Percentiles rank a stretch among this genome's conserved stretches.
Evolutionary conservation across 1,140 invertebrate genomes (phyloP).

Genomic region (Drosophila mojavensis): DNA sequence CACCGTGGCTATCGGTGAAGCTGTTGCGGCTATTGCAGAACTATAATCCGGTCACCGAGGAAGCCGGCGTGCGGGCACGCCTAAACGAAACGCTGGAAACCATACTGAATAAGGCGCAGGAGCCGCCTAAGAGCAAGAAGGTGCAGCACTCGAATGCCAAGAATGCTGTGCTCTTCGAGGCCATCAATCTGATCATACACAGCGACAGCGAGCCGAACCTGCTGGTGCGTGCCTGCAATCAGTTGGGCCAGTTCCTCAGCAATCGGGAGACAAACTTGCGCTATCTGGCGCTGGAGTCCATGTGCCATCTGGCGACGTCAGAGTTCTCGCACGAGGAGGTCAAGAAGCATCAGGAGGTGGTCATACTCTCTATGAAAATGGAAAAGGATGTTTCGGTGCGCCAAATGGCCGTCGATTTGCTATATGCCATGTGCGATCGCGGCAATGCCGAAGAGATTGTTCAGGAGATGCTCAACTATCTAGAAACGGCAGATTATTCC

Average conservation of each 20-base stretch:
- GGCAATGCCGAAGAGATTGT: slow-evolving; percentile 99
- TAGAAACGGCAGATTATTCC: slow-evolving; percentile 99
- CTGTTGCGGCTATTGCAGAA: slow-evolving; percentile 98
- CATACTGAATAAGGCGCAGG: slow-evolving; percentile 99
- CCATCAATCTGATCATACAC: slow-evolving; percentile 99
- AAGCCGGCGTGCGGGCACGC: slow-evolving; percentile 96
- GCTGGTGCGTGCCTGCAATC: slow-evolving; percentile 98
- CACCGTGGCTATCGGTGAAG: slow-evolving; percentile 99
- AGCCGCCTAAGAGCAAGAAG: slow-evolving; percentile 99
- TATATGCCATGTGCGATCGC: slow-evolving; percentile 99
- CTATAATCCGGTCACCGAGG: slow-evolving; percentile 97
- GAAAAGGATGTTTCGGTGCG: slow-evolving; percentile 99
- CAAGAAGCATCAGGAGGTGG: slow-evolving; percentile 99
- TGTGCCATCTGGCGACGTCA: slow-evolving; percentile 99
- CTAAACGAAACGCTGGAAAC: slow-evolving; percentile 99
- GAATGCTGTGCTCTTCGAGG: slow-evolving; percentile 99
- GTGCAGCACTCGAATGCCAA: slow-evolving; percentile 99
- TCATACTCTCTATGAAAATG: slow-evolving; percentile 99
- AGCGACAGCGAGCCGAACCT: slow-evolving; percentile 99
- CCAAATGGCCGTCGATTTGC: slow-evolving; percentile 98
- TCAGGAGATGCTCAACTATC: slow-evolving; percentile 99
- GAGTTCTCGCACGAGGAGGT: slow-evolving; percentile 99
- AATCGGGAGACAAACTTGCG: slow-evolving; percentile 99
- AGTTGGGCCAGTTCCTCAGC: slow-evolving; percentile 98
- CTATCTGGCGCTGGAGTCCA: slow-evolving; percentile 99